Base-by-base conservation (phyloP, 2,888 invertebrate species). In the Dicyrtomina minuta region DNA sequence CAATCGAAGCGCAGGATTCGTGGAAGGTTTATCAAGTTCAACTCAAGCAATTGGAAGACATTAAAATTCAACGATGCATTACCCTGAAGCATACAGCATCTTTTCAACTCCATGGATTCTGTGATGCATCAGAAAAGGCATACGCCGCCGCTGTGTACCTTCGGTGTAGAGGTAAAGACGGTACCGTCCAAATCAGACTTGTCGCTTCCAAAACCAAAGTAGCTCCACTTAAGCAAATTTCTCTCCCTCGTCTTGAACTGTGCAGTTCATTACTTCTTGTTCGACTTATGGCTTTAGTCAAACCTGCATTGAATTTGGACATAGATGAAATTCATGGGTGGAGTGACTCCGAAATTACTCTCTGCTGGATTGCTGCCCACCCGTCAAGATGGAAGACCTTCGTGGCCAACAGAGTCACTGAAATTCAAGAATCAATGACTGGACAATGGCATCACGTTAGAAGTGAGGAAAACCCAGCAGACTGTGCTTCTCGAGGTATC, bases 391-490 rank as follows among this genome's bases (percentile, higher is more conserved):
- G 78, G 73, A 78, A 79, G 49, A 74, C 75, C 0, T 79, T 75
- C 70, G 78, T 79, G 0, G 69, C 70, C 1, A 79, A 79, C 56
- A 24, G 78, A 49, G 76, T 79, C 2, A 39, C 72, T 8, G 49
- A 72, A 61, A 79, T 79, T 5, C 72, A 74, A 46, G 44, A 72
- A 10, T 59, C 59, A 0, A 56, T 74, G 10, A 33, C 71, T 8
- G 53, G 71, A 0, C 53, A 73, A 8, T 78, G 79, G 79, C 51
- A 70, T 56, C 77, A 80, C 67, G 75, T 80, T 2, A 66, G 66
- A 1, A 73, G 77, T 0, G 59, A 71, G 1, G 65, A 74, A 6
- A 81, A 81, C 68, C 80, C 80, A 0, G 80, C 80, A 1, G 80
- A 80, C 51, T 66, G 77, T 27, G 77, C 78, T 0, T 62, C 66